phyloP scores from a whole-genome alignment of 2,888 invertebrate genomes.

The Dorcus parallelipipedus region DNA sequence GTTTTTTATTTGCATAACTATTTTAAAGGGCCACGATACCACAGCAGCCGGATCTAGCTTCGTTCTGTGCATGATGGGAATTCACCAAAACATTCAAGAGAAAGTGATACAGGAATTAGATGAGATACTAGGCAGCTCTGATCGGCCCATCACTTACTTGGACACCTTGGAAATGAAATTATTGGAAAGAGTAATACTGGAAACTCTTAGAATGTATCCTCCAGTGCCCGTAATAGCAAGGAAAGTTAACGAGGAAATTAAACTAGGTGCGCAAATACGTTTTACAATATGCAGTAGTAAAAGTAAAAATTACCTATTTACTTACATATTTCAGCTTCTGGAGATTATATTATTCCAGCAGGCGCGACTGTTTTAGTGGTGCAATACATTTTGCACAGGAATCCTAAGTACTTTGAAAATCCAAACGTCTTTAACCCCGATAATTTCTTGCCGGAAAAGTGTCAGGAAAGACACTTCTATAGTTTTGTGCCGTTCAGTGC shows the following conservation, averaged over 20 bases:
- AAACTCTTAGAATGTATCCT: constrained; percentile 75
- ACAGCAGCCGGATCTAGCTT: constrained; percentile 80
- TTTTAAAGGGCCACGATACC: constrained; percentile 69
- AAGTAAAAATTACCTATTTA: too few relatives aligned
- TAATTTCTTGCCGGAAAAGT: constrained; percentile 78
- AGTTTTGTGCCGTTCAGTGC: constrained; percentile 81
- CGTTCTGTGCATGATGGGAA: constrained; percentile 73
- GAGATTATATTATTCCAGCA: constrained; percentile 63
- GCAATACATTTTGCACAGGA: constrained; percentile 68
- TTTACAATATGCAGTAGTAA: too few relatives aligned
- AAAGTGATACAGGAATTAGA: constrained; percentile 72
- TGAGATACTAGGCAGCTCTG: constrained; percentile 71
- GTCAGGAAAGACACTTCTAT: constrained; percentile 75
- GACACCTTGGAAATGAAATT: constrained; percentile 86
- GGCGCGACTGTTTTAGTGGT: constrained; percentile 67
- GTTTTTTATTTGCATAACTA: not conserved
- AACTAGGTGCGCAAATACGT: constrained; percentile 56
- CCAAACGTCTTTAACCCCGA: constrained; percentile 78
- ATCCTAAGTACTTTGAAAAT: constrained; percentile 70
- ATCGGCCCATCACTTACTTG: constrained; percentile 73
- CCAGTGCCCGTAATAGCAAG: constrained; percentile 78
- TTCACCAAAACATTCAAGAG: constrained; percentile 69
- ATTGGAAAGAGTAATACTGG: constrained; percentile 76
- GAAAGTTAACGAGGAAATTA: constrained; percentile 67
- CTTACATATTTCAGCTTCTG: constrained; percentile 55